These are phyloP conservation scores for Conchocele bisecta DNA, from an alignment of 2,888 invertebrate species.

Conservation along the genomic window DNA sequence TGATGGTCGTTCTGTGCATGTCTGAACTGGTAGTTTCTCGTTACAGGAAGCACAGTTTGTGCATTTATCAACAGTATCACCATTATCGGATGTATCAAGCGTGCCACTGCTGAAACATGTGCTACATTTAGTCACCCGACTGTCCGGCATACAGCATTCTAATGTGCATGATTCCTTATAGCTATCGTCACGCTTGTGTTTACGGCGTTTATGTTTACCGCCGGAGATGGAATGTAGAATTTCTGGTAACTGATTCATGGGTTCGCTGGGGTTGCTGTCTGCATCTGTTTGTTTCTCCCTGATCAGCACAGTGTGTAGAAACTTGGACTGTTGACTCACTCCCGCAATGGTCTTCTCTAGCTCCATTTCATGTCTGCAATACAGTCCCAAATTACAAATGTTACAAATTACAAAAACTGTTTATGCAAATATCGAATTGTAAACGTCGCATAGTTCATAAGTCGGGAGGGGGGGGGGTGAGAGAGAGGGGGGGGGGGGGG, in stretches of 20 bases:
- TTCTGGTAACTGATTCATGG: constrained; percentile 72
- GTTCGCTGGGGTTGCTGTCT: constrained; percentile 60
- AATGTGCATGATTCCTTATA: constrained; percentile 41
- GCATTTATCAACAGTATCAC: too few species aligned
- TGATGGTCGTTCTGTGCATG: too few species aligned
- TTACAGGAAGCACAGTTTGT: too few species aligned
- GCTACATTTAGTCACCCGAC: background rate
- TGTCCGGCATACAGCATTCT: constrained; percentile 45
- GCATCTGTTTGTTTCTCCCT: constrained; percentile 40
- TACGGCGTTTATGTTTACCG: constrained; percentile 7
- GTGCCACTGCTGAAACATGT: constrained; percentile 33
- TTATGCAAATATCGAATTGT: too few species aligned
- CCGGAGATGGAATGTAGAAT: constrained; percentile 58
- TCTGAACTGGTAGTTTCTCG: too few species aligned
- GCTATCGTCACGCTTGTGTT: constrained; percentile 14
- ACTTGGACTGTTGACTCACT: constrained; percentile 38
- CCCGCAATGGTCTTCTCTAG: constrained; percentile 65
- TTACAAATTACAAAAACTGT: too few species aligned
- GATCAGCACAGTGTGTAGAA: constrained; percentile 63
- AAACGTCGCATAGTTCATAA: too few species aligned
- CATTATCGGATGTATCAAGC: too few species aligned
- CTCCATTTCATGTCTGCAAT: constrained; percentile 74
- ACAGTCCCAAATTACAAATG: too few species aligned
- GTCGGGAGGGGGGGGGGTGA: too few species aligned
- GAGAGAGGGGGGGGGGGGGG: too few species aligned